Conservation (phyloP, 2,113 vertebrate genomes). For the Carassius carassius region DNA sequence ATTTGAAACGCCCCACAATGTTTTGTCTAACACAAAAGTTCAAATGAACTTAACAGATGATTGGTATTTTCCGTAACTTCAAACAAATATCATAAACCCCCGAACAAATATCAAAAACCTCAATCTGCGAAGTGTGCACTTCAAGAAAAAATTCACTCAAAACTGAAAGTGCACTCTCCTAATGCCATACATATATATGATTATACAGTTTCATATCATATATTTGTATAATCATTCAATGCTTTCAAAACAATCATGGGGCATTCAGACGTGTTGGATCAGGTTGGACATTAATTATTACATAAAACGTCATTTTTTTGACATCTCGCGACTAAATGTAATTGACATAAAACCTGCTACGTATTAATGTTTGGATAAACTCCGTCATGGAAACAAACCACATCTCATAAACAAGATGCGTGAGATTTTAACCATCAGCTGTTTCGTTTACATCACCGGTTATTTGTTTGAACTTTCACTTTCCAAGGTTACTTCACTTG, state of each 20-base stretch:
- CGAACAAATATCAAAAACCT: not conserved
- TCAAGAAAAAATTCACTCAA: not conserved
- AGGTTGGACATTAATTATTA: not conserved
- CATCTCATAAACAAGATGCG: not conserved
- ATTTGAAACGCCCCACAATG: not conserved
- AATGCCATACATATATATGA: not conserved
- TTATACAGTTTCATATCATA: not conserved
- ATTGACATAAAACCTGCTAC: not conserved
- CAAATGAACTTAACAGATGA: not conserved
- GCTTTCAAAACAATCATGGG: not conserved
- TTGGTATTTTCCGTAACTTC: not conserved
- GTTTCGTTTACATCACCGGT: not conserved
- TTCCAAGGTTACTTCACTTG: not conserved
- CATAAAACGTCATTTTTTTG: not conserved
- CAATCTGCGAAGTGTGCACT: not conserved
- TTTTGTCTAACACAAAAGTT: not conserved
- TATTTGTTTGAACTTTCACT: not conserved
- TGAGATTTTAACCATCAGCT: not conserved
- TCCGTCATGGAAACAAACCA: not conserved
- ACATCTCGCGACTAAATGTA: not conserved
- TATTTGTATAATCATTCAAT: not conserved
- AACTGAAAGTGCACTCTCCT: not conserved
- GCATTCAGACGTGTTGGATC: not conserved
- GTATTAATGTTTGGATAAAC: not conserved
- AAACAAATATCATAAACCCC: not conserved